A percentile compares a stretch with the other conserved stretches of the same genome.
Evolutionary conservation across 2,797 vertebrate species (phyloP).

Genomic region (Poeciliopsis paucimaculata): DNA sequence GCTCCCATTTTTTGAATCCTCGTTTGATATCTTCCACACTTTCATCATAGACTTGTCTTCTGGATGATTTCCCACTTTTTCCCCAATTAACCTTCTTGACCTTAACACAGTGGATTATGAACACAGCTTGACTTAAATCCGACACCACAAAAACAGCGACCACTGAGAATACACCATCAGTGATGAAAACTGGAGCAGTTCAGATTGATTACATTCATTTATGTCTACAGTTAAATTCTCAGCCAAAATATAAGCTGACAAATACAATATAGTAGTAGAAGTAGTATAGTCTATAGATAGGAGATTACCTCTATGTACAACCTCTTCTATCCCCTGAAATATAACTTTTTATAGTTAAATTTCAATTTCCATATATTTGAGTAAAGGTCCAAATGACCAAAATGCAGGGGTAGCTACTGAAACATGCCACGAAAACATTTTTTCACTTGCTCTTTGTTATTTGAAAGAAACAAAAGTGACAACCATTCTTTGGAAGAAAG

Average conservation of each 20-base stretch:
- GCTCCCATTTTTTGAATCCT: background rate
- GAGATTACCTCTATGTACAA: background rate
- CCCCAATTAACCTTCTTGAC: constrained; percentile 14
- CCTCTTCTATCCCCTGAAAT: no score
- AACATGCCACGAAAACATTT: background rate
- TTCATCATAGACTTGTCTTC: background rate
- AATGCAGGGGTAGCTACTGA: background rate
- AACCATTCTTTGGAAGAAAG: background rate
- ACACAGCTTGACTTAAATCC: constrained; percentile 15
- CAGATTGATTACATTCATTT: background rate
- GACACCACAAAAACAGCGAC: constrained; percentile 1
- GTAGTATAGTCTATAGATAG: background rate
- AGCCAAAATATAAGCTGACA: background rate
- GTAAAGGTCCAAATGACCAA: background rate
- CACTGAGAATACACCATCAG: constrained; percentile 3
- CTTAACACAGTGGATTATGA: constrained; percentile 28
- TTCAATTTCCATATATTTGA: background rate
- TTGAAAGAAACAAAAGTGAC: background rate
- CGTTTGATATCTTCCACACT: constrained; percentile 1
- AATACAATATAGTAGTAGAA: background rate
- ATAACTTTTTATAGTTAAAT: background rate
- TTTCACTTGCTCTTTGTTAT: background rate
- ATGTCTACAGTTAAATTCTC: background rate
- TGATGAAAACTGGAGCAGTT: constrained; percentile 10
- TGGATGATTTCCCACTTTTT: constrained; percentile 7